These are phyloP conservation scores for Torymus tubicola DNA, from an alignment of 2,888 invertebrate genomes.

Conservation along the genomic window DNA sequence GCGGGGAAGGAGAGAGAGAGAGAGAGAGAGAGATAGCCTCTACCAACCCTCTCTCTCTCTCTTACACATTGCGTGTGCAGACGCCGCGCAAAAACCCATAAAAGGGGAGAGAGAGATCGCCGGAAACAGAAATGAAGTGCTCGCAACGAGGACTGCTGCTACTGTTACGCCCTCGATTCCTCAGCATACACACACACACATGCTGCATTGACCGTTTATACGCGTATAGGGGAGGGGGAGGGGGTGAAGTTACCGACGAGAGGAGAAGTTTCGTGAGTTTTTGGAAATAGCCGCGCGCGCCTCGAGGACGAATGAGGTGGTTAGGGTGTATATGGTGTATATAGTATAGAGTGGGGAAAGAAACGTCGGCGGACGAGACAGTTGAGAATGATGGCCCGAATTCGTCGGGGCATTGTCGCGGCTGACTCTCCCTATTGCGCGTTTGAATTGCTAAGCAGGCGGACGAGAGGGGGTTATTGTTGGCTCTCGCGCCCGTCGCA, in stretches of 20 bases:
- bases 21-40: background rate
- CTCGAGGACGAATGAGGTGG: background rate
- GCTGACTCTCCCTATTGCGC: background rate
- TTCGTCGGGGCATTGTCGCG: background rate
- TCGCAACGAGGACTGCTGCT: constrained; percentile 18
- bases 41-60: too few relatives aligned
- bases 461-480: constrained; percentile 1
- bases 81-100: constrained; percentile 47
- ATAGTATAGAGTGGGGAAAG: background rate
- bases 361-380: background rate
- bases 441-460: constrained; percentile 16
- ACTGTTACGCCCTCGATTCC: background rate
- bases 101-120: background rate
- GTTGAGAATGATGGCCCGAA: background rate
- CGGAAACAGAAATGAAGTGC: constrained; percentile 54
- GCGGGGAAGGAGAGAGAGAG: background rate
- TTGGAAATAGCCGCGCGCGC: background rate
- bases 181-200: too few relatives aligned
- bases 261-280: background rate
- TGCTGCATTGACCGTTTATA: too few relatives aligned
- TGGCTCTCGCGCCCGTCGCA: background rate
- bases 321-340: too few relatives aligned
- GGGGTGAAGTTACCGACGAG: background rate
- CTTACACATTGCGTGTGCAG: background rate
- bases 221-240: background rate